Percentiles rank a stretch among this genome's conserved stretches.
Conservation (phyloP, 2,113 vertebrate genomes). For the Myotis lucifugus region DNA sequence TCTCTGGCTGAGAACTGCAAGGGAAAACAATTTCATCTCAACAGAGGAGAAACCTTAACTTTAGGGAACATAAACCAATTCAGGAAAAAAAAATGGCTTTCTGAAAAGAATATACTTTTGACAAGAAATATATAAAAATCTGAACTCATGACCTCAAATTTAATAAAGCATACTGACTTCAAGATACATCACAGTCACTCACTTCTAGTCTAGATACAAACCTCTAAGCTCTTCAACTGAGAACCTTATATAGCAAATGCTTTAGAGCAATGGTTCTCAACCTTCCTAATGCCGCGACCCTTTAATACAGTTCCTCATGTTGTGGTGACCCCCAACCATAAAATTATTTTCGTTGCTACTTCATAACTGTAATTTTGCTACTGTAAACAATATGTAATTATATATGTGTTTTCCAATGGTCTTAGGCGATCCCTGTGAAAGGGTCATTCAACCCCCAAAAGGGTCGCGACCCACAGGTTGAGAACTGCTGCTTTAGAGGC, state of each 20-base stretch:
- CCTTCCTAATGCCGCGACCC: too few species aligned
- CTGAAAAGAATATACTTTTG: background rate
- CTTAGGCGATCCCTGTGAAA: too few species aligned
- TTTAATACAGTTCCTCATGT: too few species aligned
- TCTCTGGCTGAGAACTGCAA: background rate
- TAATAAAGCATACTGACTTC: background rate
- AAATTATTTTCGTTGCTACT: too few species aligned
- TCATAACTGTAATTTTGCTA: too few species aligned
- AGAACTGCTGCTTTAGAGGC: background rate
- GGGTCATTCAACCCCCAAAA: too few species aligned
- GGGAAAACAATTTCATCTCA: background rate
- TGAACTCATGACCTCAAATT: background rate
- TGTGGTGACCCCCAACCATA: too few species aligned
- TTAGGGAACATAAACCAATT: background rate
- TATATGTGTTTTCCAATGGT: too few species aligned
- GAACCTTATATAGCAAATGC: background rate
- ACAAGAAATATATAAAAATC: background rate
- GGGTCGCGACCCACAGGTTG: too few species aligned
- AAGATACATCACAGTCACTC: rapidly evolving
- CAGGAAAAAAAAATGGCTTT: background rate
- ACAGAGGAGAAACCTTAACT: background rate
- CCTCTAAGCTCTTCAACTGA: background rate
- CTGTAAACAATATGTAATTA: too few species aligned
- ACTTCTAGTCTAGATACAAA: background rate
- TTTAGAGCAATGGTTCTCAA: background rate